These are phyloP conservation scores for Cremastobaeus sp. DNA, from an alignment of 2,888 invertebrate genomes.

Conservation along the genomic window DNA sequence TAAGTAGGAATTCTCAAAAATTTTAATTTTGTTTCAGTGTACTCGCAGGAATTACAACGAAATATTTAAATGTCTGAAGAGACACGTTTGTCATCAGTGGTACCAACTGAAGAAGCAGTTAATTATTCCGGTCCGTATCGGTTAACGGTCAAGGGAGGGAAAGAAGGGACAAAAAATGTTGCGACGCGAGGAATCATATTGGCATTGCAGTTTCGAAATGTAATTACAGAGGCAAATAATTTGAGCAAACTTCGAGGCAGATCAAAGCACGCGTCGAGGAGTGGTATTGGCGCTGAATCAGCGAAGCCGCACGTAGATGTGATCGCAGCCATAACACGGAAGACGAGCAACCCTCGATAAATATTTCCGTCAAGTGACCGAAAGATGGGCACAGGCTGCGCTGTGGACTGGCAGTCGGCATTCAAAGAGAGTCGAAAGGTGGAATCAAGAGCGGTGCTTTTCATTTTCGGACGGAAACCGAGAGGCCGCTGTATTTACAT, in stretches of 20 bases:
- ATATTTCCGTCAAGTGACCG: slow-evolving; percentile 78
- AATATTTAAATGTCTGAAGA: too few species aligned
- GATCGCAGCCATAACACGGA: slow-evolving; percentile 45
- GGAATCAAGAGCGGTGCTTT: slow-evolving; percentile 70
- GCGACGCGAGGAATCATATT: slow-evolving; percentile 8
- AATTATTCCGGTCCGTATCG: too few species aligned
- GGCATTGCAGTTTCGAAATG: slow-evolving; percentile 70
- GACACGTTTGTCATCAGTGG: too few species aligned
- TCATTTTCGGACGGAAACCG: slow-evolving; percentile 46
- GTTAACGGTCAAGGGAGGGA: background rate
- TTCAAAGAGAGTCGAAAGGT: slow-evolving; percentile 77
- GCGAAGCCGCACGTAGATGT: slow-evolving; percentile 58
- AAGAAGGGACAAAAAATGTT: slow-evolving; percentile 9
- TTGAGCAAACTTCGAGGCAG: slow-evolving; percentile 72
- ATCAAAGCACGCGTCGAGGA: slow-evolving; percentile 73
- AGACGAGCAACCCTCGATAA: slow-evolving; percentile 72
- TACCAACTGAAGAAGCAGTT: too few species aligned
- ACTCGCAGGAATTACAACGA: too few species aligned
- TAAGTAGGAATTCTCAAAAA: too few species aligned
- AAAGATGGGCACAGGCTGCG: slow-evolving; percentile 58
- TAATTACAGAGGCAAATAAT: slow-evolving; percentile 77
- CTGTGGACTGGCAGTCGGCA: slow-evolving; percentile 54
- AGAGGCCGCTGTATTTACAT: slow-evolving; percentile 75
- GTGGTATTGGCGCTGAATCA: slow-evolving; percentile 52
- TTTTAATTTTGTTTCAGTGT: too few species aligned